Evolutionary conservation across 2,797 vertebrate genomes (phyloP).

Genomic region (Sebastes steindachneri): DNA sequence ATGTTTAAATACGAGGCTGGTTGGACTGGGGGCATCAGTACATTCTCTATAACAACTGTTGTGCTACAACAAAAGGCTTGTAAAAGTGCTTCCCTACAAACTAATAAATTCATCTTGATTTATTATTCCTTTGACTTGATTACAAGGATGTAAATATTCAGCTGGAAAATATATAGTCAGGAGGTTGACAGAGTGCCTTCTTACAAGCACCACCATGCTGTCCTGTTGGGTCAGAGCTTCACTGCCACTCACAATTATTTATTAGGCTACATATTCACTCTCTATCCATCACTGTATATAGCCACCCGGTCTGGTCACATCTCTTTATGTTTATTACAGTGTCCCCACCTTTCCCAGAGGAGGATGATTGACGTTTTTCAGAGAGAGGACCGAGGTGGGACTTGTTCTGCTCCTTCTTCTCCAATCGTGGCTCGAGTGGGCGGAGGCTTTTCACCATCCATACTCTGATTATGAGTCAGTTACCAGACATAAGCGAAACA

Average conservation of each 20-base stretch:
- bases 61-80: conserved; percentile 37
- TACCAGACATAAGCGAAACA: conserved; percentile 79
- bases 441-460: conserved; percentile 74
- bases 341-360: conserved; percentile 75
- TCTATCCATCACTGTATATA: conserved; percentile 81
- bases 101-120: conserved; percentile 74
- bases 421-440: conserved; percentile 80
- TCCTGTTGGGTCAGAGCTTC: conserved; percentile 77
- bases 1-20: not conserved
- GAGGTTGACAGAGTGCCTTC: conserved; percentile 69
- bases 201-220: conserved; percentile 65
- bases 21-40: not conserved
- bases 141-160: conserved; percentile 78
- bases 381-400: conserved; percentile 79
- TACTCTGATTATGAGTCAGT: conserved; percentile 81
- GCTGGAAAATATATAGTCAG: conserved; percentile 70
- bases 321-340: conserved; percentile 84
- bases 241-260: conserved; percentile 83
- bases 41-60: conserved; percentile 25
- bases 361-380: conserved; percentile 79
- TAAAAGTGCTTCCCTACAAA: conserved; percentile 51
- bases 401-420: conserved; percentile 75
- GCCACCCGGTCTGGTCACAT: conserved; percentile 82
- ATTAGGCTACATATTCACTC: conserved; percentile 84
- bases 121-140: conserved; percentile 77